Conservation (phyloP, 2,797 vertebrate species). For the Euthynnus affinis region DNA sequence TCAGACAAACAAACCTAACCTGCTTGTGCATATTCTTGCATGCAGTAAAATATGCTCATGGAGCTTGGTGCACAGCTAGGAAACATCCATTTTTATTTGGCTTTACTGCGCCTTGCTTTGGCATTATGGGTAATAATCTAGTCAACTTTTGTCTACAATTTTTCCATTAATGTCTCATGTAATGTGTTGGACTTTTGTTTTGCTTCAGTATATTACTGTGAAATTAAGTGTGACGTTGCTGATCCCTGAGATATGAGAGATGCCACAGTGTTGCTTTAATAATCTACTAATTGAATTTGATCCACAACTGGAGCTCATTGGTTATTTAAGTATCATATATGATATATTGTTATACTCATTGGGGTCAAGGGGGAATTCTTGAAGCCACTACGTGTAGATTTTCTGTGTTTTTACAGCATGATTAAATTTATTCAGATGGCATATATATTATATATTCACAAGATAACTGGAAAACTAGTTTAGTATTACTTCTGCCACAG, state of each 20-base stretch:
- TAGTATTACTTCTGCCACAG: neutral
- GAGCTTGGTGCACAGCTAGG: conserved; percentile 41
- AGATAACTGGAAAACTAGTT: neutral
- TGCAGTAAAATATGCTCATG: conserved; percentile 38
- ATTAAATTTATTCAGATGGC: no score
- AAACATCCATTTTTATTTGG: neutral
- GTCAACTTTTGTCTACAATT: neutral
- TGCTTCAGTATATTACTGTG: conserved; percentile 13
- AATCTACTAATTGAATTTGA: neutral
- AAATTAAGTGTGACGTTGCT: conserved; percentile 24
- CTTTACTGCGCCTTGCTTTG: conserved; percentile 2
- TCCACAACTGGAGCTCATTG: neutral
- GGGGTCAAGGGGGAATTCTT: neutral
- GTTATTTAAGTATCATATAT: neutral
- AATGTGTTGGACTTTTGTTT: neutral
- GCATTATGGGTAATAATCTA: conserved; percentile 4
- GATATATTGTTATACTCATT: no score
- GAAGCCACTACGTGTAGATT: neutral
- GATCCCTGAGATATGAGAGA: neutral
- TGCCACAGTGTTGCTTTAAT: neutral
- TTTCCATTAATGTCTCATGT: neutral
- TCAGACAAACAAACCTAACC: neutral
- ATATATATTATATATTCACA: no score
- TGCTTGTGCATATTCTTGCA: conserved; percentile 58
- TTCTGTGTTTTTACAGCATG: neutral